Evolutionary conservation across 2,888 invertebrate genomes (phyloP).

Genomic region (Auanema freiburgensis): DNA sequence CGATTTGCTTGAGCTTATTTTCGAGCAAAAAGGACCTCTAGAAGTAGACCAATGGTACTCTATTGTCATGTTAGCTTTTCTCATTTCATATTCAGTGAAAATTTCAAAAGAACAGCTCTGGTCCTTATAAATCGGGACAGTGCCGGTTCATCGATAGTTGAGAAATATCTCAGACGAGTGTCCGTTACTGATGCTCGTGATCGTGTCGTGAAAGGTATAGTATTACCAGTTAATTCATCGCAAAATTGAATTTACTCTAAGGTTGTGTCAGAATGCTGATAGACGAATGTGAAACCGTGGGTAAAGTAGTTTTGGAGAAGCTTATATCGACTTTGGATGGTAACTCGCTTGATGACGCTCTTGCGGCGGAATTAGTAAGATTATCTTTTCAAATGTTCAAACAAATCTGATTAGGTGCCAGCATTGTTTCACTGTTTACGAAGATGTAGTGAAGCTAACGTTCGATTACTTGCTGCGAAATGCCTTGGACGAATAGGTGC

Average conservation of each 20-base stretch:
- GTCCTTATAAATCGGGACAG: slow-evolving; percentile 3
- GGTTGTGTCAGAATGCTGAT: slow-evolving; percentile 13
- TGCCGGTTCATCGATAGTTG: background rate
- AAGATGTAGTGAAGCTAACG: slow-evolving; percentile 12
- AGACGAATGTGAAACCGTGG: slow-evolving; percentile 25
- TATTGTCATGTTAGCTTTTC: background rate
- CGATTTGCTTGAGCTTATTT: slow-evolving; percentile 12
- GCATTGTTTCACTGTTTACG: slow-evolving; percentile 19
- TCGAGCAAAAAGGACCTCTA: slow-evolving; percentile 7
- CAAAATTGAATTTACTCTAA: background rate
- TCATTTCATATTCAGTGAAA: slow-evolving; percentile 16
- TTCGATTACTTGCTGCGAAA: slow-evolving; percentile 14
- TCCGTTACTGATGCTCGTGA: background rate
- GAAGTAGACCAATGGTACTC: slow-evolving; percentile 7
- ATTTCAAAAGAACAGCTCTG: slow-evolving; percentile 14
- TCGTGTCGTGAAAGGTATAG: slow-evolving; percentile 3
- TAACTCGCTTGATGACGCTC: slow-evolving; percentile 7
- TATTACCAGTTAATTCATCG: background rate
- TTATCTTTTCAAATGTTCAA: background rate
- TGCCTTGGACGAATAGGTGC: slow-evolving; percentile 21
- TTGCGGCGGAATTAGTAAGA: slow-evolving; percentile 10
- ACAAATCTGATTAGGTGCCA: too few relatives aligned
- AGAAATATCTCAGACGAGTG: slow-evolving; percentile 8
- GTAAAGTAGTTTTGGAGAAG: slow-evolving; percentile 21
- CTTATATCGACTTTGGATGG: slow-evolving; percentile 17